Evolutionary conservation across 2,888 invertebrate genomes (phyloP).

Genomic region (Apotomis capreana): DNA sequence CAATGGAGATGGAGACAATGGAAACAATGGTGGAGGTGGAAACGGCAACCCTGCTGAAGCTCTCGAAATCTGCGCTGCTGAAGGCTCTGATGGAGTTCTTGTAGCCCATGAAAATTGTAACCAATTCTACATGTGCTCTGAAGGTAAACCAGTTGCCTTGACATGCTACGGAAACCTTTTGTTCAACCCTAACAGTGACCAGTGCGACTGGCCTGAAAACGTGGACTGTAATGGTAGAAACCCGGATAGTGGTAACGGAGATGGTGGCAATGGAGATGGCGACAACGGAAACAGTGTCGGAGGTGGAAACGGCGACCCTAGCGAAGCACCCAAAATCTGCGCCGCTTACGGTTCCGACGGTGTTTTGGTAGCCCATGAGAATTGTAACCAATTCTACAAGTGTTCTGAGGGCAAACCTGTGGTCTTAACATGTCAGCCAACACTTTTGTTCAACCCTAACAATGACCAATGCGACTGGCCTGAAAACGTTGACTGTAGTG

Average conservation of each 20-base stretch:
- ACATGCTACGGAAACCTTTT: slow-evolving; percentile 47
- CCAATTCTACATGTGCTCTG: slow-evolving; percentile 53
- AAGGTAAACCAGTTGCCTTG: slow-evolving; percentile 48
- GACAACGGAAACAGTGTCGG: slow-evolving; percentile 1
- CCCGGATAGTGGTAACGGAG: not conserved
- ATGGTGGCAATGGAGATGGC: slow-evolving; percentile 41
- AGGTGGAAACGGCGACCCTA: slow-evolving; percentile 27
- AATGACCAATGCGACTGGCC: slow-evolving; percentile 55
- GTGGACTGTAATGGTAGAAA: slow-evolving; percentile 52
- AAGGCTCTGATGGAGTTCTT: slow-evolving; percentile 49
- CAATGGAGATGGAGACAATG: too few relatives aligned
- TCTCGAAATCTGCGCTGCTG: slow-evolving; percentile 50
- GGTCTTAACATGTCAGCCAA: too few relatives aligned
- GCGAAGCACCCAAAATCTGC: slow-evolving; percentile 49
- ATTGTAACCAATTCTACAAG: slow-evolving; percentile 57
- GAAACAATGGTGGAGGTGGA: slow-evolving; percentile 38
- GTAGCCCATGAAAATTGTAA: slow-evolving; percentile 58
- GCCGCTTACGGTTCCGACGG: slow-evolving; percentile 50
- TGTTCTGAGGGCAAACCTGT: slow-evolving; percentile 50
- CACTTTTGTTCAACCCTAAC: slow-evolving; percentile 51
- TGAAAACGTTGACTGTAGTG: slow-evolving; percentile 52
- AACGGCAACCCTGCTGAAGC: slow-evolving; percentile 52
- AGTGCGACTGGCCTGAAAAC: slow-evolving; percentile 55
- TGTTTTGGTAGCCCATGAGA: slow-evolving; percentile 51
- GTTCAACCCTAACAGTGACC: slow-evolving; percentile 49